These are phyloP conservation scores for Muscicapa adusta DNA, from an alignment of 2,113 vertebrate species.

Conservation along the genomic window DNA sequence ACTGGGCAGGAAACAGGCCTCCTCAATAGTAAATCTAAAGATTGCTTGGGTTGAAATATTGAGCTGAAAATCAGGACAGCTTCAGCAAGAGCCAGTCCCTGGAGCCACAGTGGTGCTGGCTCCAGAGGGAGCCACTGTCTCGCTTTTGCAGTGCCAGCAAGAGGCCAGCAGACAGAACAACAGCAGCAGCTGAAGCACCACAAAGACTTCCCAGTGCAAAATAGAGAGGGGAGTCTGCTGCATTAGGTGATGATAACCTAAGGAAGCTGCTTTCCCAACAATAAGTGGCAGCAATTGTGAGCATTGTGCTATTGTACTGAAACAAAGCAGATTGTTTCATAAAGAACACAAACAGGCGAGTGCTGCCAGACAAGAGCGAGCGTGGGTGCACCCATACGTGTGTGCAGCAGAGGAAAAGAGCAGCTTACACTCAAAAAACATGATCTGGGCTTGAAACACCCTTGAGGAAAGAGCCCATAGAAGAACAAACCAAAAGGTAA, in stretches of 20 bases:
- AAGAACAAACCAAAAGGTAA: not conserved
- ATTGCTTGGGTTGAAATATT: not conserved
- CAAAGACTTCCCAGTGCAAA: not conserved
- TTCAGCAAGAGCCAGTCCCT: not conserved
- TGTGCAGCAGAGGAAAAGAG: not conserved
- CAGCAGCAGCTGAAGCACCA: not conserved
- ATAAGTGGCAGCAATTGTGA: not conserved
- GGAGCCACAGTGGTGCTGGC: not conserved
- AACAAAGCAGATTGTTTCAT: not conserved
- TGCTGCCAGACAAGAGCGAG: not conserved
- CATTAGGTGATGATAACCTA: not conserved
- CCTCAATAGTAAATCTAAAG: not conserved
- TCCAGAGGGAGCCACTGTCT: slow-evolving; percentile 66
- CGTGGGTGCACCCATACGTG: accelerated
- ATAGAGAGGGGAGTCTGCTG: not conserved
- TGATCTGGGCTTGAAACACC: not conserved
- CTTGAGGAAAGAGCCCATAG: not conserved
- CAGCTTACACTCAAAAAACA: not conserved
- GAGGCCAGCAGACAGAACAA: not conserved
- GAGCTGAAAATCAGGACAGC: not conserved
- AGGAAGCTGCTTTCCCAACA: not conserved
- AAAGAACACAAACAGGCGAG: not conserved
- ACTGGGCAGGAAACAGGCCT: not conserved
- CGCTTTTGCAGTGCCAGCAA: slow-evolving; percentile 23
- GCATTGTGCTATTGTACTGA: not conserved